Evolutionary conservation across 2,888 invertebrate species (phyloP).

Genomic region (Cheilosia pagana): DNA sequence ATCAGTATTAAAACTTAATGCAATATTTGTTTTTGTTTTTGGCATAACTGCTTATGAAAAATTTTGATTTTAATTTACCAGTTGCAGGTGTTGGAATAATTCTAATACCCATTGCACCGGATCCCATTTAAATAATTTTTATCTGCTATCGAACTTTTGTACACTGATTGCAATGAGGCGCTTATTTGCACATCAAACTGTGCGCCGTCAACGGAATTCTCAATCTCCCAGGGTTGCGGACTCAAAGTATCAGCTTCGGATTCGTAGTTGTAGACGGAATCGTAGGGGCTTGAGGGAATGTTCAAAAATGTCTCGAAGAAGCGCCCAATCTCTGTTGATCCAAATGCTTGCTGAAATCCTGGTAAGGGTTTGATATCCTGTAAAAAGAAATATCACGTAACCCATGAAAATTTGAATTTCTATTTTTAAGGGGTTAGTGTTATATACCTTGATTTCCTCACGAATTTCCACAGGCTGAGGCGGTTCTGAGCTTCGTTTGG

Average conservation of each 20-base stretch:
- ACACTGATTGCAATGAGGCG: constrained; percentile 76
- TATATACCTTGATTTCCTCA: constrained; percentile 80
- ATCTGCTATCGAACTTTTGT: constrained; percentile 73
- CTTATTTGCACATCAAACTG: constrained; percentile 77
- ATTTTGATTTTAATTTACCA: constrained; percentile 36
- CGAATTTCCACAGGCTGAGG: constrained; percentile 76
- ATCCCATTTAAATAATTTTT: constrained; percentile 77
- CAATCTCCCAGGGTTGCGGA: constrained; percentile 77
- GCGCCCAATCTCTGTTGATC: constrained; percentile 93
- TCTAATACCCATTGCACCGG: constrained; percentile 77
- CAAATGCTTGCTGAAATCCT: constrained; percentile 93
- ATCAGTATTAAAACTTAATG: background rate
- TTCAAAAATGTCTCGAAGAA: constrained; percentile 88
- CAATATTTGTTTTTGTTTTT: constrained; percentile 39
- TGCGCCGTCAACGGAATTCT: constrained; percentile 77
- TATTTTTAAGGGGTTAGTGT: background rate
- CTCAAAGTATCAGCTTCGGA: constrained; percentile 77
- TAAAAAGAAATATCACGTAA: background rate
- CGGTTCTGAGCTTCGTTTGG: constrained; percentile 77
- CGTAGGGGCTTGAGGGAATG: constrained; percentile 79
- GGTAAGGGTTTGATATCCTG: constrained; percentile 86
- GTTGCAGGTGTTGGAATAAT: background rate
- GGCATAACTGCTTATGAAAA: constrained; percentile 46
- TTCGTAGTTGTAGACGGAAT: constrained; percentile 74
- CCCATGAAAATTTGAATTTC: background rate